phyloP scores from a whole-genome alignment of 2,113 vertebrate species.

The Bothrops jararaca region DNA sequence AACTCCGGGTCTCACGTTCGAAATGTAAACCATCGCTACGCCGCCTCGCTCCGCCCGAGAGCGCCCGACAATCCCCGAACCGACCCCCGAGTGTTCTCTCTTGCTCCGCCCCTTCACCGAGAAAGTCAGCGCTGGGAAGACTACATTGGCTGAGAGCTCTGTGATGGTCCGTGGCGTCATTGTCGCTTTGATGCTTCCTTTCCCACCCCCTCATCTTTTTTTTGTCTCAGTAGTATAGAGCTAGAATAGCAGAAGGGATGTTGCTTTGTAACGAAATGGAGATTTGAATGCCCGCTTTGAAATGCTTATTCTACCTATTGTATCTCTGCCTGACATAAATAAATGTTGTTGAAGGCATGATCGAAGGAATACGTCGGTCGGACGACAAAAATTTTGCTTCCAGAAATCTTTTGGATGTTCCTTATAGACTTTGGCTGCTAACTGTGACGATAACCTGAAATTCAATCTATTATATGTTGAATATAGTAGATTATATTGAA shows the following conservation, averaged over 20 bases:
- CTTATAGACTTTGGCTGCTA: background rate
- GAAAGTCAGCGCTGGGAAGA: background rate
- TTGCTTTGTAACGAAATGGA: background rate
- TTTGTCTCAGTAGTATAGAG: background rate
- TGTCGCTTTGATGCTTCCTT: too few relatives aligned
- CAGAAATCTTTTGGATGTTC: background rate
- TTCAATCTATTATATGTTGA: background rate
- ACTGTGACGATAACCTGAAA: background rate
- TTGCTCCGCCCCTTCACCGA: background rate
- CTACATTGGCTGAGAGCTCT: background rate
- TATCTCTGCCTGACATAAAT: background rate
- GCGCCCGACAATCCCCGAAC: background rate
- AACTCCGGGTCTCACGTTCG: constrained; percentile 74
- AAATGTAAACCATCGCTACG: constrained; percentile 86
- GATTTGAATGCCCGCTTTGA: background rate
- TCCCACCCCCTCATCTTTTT: background rate
- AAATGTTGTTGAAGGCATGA: background rate
- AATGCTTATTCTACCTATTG: background rate
- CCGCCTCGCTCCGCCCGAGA: rapidly evolving
- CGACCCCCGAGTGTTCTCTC: too few relatives aligned
- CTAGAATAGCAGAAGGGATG: background rate
- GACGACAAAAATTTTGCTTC: background rate
- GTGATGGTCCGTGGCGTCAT: background rate
- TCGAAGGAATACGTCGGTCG: background rate
- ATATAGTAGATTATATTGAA: background rate